Percentiles rank a stretch among this genome's conserved stretches.
Conservation (phyloP, 1,140 invertebrate species). For the Ceratina japonica region DNA sequence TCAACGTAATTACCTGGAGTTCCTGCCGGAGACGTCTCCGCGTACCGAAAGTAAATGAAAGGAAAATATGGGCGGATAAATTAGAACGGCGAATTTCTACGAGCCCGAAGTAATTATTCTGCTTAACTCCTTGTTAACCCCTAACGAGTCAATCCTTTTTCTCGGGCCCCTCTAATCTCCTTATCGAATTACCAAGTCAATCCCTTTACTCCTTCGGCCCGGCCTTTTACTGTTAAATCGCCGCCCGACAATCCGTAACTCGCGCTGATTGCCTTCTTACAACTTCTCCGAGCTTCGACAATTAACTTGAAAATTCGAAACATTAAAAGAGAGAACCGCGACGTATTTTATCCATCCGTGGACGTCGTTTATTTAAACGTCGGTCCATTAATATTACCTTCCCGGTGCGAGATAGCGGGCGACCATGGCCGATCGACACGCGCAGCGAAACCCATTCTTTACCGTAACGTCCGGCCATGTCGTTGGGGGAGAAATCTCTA, state of each 20-base stretch:
- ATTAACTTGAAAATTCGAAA: too few species aligned
- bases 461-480: neutral
- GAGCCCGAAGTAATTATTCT: neutral
- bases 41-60: neutral
- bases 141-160: slow-evolving; percentile 13
- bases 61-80: neutral
- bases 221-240: neutral
- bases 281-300: neutral
- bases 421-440: neutral
- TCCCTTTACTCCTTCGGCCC: neutral
- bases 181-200: slow-evolving; percentile 22
- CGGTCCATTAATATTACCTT: neutral
- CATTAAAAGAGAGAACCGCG: too few species aligned
- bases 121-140: slow-evolving; percentile 6
- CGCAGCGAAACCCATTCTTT: neutral
- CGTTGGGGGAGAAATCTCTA: neutral
- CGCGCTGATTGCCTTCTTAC: neutral
- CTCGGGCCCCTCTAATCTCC: slow-evolving; percentile 22
- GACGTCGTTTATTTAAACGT: too few species aligned
- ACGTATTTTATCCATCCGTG: too few species aligned
- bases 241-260: neutral
- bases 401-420: too few species aligned
- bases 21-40: too few species aligned
- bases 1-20: too few species aligned
- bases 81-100: neutral